Evolutionary conservation across 2,888 invertebrate species (phyloP).

Genomic region (Caenorhabditis parvicauda): DNA sequence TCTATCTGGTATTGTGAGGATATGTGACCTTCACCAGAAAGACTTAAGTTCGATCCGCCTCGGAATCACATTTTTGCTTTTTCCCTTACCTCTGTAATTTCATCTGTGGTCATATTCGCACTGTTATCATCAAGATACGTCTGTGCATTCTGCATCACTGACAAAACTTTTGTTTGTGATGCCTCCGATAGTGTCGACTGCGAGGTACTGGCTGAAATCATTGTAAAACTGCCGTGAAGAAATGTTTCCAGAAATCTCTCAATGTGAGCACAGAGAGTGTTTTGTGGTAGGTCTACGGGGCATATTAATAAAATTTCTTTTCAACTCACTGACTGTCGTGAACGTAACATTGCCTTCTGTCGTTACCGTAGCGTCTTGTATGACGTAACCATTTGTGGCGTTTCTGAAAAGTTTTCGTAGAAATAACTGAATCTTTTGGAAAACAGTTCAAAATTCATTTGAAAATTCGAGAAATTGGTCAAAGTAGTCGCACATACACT

Average conservation of each 20-base stretch:
- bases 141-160: slow-evolving; percentile 32
- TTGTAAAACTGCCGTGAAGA: not conserved
- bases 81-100: slow-evolving; percentile 30
- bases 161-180: slow-evolving; percentile 28
- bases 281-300: too few species aligned
- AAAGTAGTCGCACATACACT: too few species aligned
- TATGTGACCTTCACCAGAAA: too few species aligned
- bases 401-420: slow-evolving; percentile 35
- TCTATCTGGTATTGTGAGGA: too few species aligned
- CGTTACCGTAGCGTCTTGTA: slow-evolving; percentile 32
- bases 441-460: too few species aligned
- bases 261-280: too few species aligned
- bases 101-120: slow-evolving; percentile 27
- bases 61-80: too few species aligned
- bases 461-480: too few species aligned
- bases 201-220: slow-evolving; percentile 22
- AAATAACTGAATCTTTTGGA: too few species aligned
- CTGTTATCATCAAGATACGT: slow-evolving; percentile 32
- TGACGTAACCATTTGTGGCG: slow-evolving; percentile 35
- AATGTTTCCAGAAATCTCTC: too few species aligned
- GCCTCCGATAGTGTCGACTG: slow-evolving; percentile 41
- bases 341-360: slow-evolving; percentile 30
- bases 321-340: slow-evolving; percentile 18
- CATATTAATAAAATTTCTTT: too few species aligned
- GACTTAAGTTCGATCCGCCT: too few species aligned